A percentile compares a stretch with the other conserved stretches of the same genome.
Conservation (phyloP, 2,888 invertebrate species). For the Cordilura impudica region DNA sequence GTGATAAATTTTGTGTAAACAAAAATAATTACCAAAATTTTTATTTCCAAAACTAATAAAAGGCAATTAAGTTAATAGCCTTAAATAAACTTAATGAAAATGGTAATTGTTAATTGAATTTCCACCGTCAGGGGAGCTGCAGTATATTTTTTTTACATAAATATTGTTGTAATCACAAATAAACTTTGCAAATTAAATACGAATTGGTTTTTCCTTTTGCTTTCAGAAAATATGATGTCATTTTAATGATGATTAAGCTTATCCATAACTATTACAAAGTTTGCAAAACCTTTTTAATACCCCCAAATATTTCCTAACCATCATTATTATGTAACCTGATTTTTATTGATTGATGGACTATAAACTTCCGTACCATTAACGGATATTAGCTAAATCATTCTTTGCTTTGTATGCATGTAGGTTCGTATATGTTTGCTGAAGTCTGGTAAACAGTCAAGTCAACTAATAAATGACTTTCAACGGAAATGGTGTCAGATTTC, state of each 20-base stretch:
- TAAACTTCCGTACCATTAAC: slow-evolving; percentile 43
- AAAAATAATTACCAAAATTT: neutral
- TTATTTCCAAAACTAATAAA: neutral
- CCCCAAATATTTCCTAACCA: neutral
- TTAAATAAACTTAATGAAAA: neutral
- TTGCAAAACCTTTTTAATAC: neutral
- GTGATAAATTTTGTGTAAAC: neutral
- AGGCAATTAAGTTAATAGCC: neutral
- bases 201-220: neutral
- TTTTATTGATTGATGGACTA: slow-evolving; percentile 39
- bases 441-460: slow-evolving; percentile 27
- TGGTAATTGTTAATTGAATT: neutral
- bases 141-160: neutral
- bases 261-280: neutral
- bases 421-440: neutral
- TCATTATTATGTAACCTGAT: neutral
- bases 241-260: neutral
- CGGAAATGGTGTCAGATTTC: slow-evolving; percentile 60
- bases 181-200: neutral
- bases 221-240: neutral
- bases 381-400: slow-evolving; percentile 26
- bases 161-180: neutral
- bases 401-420: neutral
- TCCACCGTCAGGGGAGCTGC: neutral
- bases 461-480: slow-evolving; percentile 31